Evolutionary conservation across 2,797 vertebrate species (phyloP).

Genomic region (Bufotes viridis): DNA sequence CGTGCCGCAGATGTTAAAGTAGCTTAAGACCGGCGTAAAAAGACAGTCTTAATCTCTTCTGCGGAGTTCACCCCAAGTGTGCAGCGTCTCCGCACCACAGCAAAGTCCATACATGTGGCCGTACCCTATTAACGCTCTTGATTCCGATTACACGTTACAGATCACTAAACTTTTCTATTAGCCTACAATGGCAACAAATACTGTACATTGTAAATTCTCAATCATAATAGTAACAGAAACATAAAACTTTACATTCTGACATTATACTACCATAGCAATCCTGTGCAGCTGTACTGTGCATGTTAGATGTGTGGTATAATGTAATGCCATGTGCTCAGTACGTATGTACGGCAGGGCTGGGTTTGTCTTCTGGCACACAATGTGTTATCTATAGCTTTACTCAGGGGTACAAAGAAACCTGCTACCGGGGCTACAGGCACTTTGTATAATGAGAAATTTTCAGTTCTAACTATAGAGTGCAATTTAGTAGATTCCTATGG

Average conservation of each 20-base stretch:
- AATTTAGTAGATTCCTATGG: neutral
- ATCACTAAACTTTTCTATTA: neutral
- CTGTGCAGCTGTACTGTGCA: neutral
- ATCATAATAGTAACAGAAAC: neutral
- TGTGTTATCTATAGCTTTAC: neutral
- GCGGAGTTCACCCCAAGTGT: too few relatives aligned
- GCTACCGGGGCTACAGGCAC: neutral
- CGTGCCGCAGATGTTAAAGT: too few relatives aligned
- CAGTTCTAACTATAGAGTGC: neutral
- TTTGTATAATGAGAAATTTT: neutral
- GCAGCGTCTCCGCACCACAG: too few relatives aligned
- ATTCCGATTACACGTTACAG: too few relatives aligned
- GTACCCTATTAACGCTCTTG: too few relatives aligned
- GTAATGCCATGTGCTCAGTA: neutral
- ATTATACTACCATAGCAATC: neutral
- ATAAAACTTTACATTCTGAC: neutral
- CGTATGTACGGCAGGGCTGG: neutral
- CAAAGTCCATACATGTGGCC: too few relatives aligned
- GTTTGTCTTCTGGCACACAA: neutral
- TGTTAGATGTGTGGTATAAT: neutral
- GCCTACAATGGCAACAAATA: neutral
- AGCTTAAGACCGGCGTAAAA: too few relatives aligned
- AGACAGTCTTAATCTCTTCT: too few relatives aligned
- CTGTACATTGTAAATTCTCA: neutral
- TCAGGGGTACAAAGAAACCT: neutral